Conservation (phyloP, 1,140 invertebrate species). For the Daktulosphaira vitifoliae region DNA sequence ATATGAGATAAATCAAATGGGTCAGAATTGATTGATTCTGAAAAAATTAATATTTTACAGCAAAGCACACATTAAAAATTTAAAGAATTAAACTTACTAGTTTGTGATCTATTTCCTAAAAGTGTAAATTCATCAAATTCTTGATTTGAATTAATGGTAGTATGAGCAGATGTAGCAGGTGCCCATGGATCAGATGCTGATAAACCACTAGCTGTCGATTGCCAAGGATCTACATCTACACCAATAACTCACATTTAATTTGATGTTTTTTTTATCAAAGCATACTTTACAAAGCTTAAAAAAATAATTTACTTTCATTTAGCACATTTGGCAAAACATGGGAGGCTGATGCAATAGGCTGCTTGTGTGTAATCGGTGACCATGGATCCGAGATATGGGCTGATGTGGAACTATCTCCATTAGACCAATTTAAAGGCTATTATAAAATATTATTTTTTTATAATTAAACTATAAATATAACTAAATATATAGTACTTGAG, state of each 20-base stretch:
- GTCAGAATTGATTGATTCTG: conserved; percentile 44
- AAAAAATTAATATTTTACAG: conserved; percentile 41
- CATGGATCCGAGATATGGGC: conserved; percentile 41
- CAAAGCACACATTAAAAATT: conserved; percentile 38
- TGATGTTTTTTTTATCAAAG: not conserved
- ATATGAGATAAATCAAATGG: conserved; percentile 62
- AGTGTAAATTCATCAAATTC: conserved; percentile 28
- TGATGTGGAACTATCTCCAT: conserved; percentile 1
- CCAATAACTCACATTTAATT: not conserved
- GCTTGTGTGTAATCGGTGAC: conserved; percentile 38
- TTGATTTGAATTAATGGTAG: conserved; percentile 18
- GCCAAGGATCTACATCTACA: conserved; percentile 19
- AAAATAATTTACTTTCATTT: conserved; percentile 8
- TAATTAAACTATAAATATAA: conserved; percentile 31
- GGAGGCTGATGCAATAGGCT: conserved; percentile 13
- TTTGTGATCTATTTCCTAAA: conserved; percentile 28
- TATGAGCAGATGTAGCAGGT: conserved; percentile 36
- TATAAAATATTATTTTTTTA: conserved; percentile 16
- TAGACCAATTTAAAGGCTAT: conserved; percentile 25
- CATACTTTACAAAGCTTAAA: not conserved
- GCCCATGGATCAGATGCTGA: conserved; percentile 42
- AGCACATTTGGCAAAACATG: not conserved
- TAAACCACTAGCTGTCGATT: conserved; percentile 26
- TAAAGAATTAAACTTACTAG: conserved; percentile 4
- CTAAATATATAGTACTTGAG: conserved; percentile 38